A percentile compares a stretch with the other conserved stretches of the same genome.
These are phyloP conservation scores for Thereva nobilitata DNA, from an alignment of 2,888 invertebrate species.

Conservation along the genomic window DNA sequence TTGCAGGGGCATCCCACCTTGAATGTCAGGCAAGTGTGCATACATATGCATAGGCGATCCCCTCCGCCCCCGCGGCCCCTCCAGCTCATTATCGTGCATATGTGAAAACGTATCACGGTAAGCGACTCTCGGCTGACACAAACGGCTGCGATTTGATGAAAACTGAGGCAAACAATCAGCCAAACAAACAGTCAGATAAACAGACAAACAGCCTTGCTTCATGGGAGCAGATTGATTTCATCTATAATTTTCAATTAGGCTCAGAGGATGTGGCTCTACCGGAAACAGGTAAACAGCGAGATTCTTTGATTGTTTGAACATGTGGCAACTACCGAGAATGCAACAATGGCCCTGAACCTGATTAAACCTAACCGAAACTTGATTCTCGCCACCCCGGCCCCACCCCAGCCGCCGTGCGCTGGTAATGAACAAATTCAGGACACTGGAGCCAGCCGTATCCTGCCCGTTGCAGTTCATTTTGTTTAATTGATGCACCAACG, in stretches of 20 bases:
- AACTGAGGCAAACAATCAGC: slow-evolving; percentile 32
- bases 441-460: slow-evolving; percentile 13
- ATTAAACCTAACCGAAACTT: slow-evolving; percentile 35
- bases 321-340: slow-evolving; percentile 26
- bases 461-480: neutral
- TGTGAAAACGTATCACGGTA: slow-evolving; percentile 24
- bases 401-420: slow-evolving; percentile 3
- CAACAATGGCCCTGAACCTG: slow-evolving; percentile 20
- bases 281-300: slow-evolving; percentile 29
- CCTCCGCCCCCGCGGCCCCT: neutral
- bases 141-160: slow-evolving; percentile 28
- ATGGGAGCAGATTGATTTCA: slow-evolving; percentile 29
- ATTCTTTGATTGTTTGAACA: slow-evolving; percentile 35
- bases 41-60: no score
- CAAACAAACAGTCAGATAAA: slow-evolving; percentile 31
- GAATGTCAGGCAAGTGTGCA: no score
- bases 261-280: slow-evolving; percentile 27
- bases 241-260: slow-evolving; percentile 34
- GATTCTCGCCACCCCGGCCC: slow-evolving; percentile 22
- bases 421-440: slow-evolving; percentile 32
- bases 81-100: slow-evolving; percentile 30
- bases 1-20: no score
- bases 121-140: slow-evolving; percentile 23
- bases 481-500: slow-evolving; percentile 29
- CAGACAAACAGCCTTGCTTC: slow-evolving; percentile 27